Evolutionary conservation across 2,113 vertebrate species (phyloP), one percentile per base, ranked within the genome.

Genomic region (Zosterops borbonicus): DNA sequence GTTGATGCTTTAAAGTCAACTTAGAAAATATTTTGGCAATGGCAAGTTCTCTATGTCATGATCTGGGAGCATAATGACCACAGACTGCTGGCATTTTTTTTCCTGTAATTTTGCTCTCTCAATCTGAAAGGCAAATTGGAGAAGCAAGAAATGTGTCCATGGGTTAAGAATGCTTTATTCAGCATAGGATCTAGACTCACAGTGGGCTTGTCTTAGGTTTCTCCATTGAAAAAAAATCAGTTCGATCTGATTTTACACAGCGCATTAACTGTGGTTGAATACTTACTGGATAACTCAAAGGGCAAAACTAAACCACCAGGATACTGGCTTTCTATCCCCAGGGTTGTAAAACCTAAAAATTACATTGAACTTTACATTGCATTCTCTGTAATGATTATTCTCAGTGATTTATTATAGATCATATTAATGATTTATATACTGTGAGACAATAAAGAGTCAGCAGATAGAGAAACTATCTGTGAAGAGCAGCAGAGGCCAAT

Each of bases 161-260:
- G 24, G 27, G 18, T 42, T 47, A 71, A 62, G 22, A 79, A 75
- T 67, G 81, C 22, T 78, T 71, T n/a, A 35, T 63, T 76, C 42
- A n/a, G n/a, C 0, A 0, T 16, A 83, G 44, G 27, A 80, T 59
- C 20, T 13, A 37, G 35, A 63, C 20, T 55, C 52, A 67, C 16
- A 71, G 12, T 27, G 12, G 28, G 31, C 25, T 91, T n/a, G n/a
- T 58, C 37, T 70, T 70, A 19, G 21, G 49, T 63, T 84, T 73
- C 44, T 65, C 64, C 17, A 27, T 46, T 22, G 11, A 33, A 53
- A 64, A 35, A 74, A 62, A 31, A 59, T 24, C 11, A 20, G 14
- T 41, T 81, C 1, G 1, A 33, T 33, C 60, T 94, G 60, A 78
- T 78, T 91, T 91, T 65, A 74, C 46, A 23, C 21, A 62, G 24